These are phyloP conservation scores for Microctonus hyperodae DNA, from an alignment of 2,888 invertebrate species.

Conservation along the genomic window DNA sequence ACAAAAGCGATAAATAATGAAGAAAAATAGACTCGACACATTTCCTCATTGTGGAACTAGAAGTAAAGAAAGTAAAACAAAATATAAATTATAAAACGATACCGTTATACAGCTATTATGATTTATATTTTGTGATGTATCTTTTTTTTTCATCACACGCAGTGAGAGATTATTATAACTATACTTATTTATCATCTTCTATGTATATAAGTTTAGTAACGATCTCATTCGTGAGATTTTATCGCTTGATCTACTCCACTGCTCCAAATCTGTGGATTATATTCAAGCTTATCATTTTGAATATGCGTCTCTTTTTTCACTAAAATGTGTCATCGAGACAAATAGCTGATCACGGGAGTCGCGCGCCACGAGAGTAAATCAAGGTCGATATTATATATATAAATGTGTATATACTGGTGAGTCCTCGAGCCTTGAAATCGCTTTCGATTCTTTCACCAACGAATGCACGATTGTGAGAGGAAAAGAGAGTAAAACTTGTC, in stretches of 20 bases:
- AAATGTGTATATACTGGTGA: not conserved
- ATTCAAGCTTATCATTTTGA: not conserved
- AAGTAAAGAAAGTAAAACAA: not conserved
- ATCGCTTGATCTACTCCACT: not conserved
- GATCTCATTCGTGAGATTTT: not conserved
- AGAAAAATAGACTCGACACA: not conserved
- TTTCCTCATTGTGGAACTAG: not conserved
- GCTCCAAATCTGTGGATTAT: not conserved
- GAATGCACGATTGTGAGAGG: not conserved
- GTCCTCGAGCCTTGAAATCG: constrained; percentile 3
- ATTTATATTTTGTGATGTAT: not conserved
- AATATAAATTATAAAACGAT: not conserved
- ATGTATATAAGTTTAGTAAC: not conserved
- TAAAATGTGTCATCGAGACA: not conserved
- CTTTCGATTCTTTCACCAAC: constrained; percentile 2
- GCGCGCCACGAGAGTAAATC: not conserved
- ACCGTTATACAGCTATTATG: not conserved
- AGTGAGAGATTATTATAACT: too few species aligned
- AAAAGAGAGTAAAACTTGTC: not conserved
- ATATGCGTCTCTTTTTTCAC: not conserved
- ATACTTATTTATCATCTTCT: not conserved
- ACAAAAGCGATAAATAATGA: not conserved
- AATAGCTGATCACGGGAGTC: not conserved
- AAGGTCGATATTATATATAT: constrained; percentile 1
- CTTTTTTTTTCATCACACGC: not conserved